phyloP scores from a whole-genome alignment of 2,113 vertebrate genomes.

The Panurus biarmicus region DNA sequence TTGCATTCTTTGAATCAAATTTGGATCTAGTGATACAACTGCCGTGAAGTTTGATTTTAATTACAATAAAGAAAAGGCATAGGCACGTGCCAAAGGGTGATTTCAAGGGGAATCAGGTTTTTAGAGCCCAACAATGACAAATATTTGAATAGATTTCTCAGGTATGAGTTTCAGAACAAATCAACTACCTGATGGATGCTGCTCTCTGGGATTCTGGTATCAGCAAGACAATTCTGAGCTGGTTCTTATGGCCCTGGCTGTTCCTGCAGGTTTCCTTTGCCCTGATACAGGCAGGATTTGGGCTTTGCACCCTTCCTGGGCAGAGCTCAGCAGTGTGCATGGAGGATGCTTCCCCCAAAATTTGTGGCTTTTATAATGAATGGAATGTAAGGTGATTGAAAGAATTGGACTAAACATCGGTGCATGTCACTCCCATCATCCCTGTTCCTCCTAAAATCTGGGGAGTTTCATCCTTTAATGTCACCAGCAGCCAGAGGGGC shows the following conservation, averaged over 20 bases:
- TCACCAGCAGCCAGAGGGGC: neutral
- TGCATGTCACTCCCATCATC: rapidly evolving
- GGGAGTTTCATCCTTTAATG: neutral
- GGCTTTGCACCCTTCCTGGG: neutral
- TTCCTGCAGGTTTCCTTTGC: neutral
- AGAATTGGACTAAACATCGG: neutral
- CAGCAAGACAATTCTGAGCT: neutral
- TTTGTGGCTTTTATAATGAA: neutral
- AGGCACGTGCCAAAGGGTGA: rapidly evolving
- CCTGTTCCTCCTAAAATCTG: neutral
- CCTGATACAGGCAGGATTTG: neutral
- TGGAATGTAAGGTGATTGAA: neutral
- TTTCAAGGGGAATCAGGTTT: neutral
- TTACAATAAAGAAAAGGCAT: neutral
- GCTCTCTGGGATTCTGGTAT: neutral
- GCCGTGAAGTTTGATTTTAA: neutral
- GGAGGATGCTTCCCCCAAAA: neutral
- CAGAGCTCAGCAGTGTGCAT: rapidly evolving
- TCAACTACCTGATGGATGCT: rapidly evolving
- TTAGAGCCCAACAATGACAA: neutral
- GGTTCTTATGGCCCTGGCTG: rapidly evolving
- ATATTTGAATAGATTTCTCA: neutral
- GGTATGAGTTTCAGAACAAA: neutral
- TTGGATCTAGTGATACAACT: neutral
- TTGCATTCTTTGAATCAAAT: neutral